These are phyloP conservation scores for Brachionichthys hirsutus DNA, from an alignment of 2,113 vertebrate species.

Conservation along the genomic window DNA sequence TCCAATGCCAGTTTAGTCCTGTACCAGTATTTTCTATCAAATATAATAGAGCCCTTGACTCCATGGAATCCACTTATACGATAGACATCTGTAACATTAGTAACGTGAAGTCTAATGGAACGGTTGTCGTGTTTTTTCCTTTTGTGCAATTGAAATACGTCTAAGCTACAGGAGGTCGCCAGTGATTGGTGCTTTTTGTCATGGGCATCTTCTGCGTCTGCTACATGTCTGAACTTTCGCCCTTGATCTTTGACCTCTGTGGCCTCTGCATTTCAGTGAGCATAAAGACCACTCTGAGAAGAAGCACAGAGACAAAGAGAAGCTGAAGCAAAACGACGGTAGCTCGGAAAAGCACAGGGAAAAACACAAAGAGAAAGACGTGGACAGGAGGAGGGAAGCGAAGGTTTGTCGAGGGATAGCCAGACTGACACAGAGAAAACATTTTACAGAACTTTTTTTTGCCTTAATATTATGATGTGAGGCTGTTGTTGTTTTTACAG, in stretches of 20 bases:
- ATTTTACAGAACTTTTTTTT: neutral
- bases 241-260: conserved; percentile 44
- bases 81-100: conserved; percentile 27
- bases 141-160: conserved; percentile 13
- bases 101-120: conserved; percentile 1
- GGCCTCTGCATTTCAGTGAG: conserved; percentile 77
- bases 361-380: conserved; percentile 84
- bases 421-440: neutral
- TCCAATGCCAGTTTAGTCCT: neutral
- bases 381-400: conserved; percentile 90
- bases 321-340: conserved; percentile 85
- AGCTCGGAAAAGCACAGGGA: conserved; percentile 82
- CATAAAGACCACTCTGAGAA: conserved; percentile 94
- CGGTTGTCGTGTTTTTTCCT: conserved; percentile 1
- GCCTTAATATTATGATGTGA: neutral
- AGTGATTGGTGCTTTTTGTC: neutral
- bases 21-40: neutral
- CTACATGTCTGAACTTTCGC: conserved; percentile 20
- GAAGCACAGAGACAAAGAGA: conserved; percentile 89
- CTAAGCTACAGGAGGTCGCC: neutral
- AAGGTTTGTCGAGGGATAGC: conserved; percentile 76
- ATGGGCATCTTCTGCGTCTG: conserved; percentile 16
- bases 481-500: conserved; percentile 58
- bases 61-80: conserved; percentile 14
- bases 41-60: neutral